Percentiles rank a stretch among this genome's conserved stretches.
Conservation (phyloP, 2,888 invertebrate genomes). For the Trilocha varians region DNA sequence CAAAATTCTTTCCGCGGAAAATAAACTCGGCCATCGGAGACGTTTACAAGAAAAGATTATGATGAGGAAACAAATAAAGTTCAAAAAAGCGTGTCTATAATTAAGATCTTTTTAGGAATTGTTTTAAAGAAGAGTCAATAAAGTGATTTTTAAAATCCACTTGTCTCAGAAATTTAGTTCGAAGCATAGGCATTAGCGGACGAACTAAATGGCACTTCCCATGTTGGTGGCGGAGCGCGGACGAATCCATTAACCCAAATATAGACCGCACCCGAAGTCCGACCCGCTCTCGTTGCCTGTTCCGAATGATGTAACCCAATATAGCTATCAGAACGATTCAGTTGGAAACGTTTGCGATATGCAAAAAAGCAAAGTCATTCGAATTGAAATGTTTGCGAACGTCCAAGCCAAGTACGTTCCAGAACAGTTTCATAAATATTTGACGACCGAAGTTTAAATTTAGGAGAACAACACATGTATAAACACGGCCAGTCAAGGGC, state of each 20-base stretch:
- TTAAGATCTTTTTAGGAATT: too few relatives aligned
- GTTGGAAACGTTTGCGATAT: background rate
- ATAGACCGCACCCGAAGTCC: constrained; percentile 62
- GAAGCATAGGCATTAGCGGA: constrained; percentile 17
- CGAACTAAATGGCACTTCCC: constrained; percentile 67
- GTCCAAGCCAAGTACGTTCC: background rate
- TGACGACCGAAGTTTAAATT: background rate
- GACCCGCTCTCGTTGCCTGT: constrained; percentile 26
- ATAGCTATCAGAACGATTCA: background rate
- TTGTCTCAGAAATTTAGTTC: too few relatives aligned
- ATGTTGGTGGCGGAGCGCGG: constrained; percentile 55
- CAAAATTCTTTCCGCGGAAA: constrained; percentile 23
- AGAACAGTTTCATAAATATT: background rate
- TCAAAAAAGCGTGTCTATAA: too few relatives aligned
- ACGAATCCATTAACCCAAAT: constrained; percentile 73
- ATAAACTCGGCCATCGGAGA: constrained; percentile 20
- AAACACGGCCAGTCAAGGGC: constrained; percentile 11
- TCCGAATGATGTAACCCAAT: constrained; percentile 3
- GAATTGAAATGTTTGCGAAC: background rate
- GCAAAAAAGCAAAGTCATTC: background rate
- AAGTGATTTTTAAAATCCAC: too few relatives aligned
- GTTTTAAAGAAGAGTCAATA: too few relatives aligned
- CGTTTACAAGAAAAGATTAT: background rate
- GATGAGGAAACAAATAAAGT: background rate
- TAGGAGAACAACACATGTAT: background rate